Evolutionary conservation across 2,797 vertebrate genomes (phyloP).

Genomic region (Tokudaia muenninki): DNA sequence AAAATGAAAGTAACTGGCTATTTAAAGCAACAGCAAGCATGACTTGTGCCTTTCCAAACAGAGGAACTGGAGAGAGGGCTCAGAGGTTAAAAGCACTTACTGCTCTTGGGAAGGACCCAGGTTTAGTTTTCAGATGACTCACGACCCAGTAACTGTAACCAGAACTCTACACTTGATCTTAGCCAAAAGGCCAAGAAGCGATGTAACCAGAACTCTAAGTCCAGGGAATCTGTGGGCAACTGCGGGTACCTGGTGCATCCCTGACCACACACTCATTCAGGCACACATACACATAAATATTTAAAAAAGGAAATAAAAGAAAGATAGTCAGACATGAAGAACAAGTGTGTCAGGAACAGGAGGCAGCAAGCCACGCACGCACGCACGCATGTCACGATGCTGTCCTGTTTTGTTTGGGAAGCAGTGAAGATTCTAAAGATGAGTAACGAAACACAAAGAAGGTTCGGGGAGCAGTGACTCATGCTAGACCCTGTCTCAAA

Average conservation of each 20-base stretch:
- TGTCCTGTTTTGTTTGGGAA: not conserved
- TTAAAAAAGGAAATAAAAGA: not conserved
- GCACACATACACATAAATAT: not conserved
- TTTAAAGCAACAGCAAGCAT: not conserved
- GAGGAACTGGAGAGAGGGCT: not conserved
- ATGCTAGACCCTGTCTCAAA: not conserved
- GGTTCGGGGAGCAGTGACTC: not conserved
- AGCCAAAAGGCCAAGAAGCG: too few species aligned
- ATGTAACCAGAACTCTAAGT: not conserved
- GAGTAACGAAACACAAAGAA: not conserved
- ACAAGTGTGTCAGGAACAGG: not conserved
- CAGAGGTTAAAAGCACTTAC: not conserved
- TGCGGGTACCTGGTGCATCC: not conserved
- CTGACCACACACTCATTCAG: not conserved
- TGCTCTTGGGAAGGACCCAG: not conserved
- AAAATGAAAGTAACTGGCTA: not conserved
- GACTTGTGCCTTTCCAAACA: not conserved
- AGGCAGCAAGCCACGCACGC: not conserved
- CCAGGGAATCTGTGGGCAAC: not conserved
- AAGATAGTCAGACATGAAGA: not conserved
- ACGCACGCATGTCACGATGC: not conserved
- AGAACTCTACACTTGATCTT: not conserved
- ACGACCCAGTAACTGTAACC: not conserved
- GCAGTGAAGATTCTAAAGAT: not conserved
- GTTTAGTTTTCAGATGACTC: too few species aligned